Evolutionary conservation across 2,797 vertebrate genomes (phyloP), one percentile per base, ranked within the genome.

Genomic region (Rachycentron canadum): DNA sequence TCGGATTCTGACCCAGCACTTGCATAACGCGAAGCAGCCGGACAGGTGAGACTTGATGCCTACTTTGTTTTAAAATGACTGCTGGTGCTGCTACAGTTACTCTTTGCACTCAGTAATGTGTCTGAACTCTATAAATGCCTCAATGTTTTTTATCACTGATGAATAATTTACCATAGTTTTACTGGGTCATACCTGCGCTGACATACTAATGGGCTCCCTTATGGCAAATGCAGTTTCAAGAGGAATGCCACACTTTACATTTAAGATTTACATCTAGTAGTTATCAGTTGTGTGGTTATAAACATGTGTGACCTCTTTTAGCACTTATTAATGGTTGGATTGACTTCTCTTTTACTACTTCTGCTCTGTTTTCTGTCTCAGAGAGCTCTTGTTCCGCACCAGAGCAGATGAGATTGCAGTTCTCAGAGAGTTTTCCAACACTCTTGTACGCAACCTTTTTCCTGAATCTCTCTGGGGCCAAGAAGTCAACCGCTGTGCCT

Each of bases 361-460:
- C 40, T 49, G 0, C 23, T 82, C 8, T 69, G 5, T 12, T 75
- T 55, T 72, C n/a, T 86, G n/a, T 82, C 77, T 63, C 81, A 96
- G 95, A 66, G 83, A 86, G 32, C 80, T 88, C 36, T n/a, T 92
- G 76, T 95, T 95, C 76, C 73, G 81, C 68, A 92, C 91, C 76
- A 87, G 87, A 56, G 81, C 79, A 7, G 89, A 94, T 41, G 96
- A 96, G 84, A 73, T 95, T 17, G 70, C 76, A 19, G 79, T 94
- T 57, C 93, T 96, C 69, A 64, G 95, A 62, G 84, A 83, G 66
- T 90, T 94, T 73, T 94, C 95, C 41, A 88, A 93, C 3, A 89
- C 89, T 50, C 79, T 96, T 62, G 90, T 96, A 64, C 91, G 89
- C 64, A 95, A 95, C 86, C 89, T 96, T 88, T 90, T 96, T 16